A percentile compares a stretch with the other conserved stretches of the same genome.
phyloP scores from a whole-genome alignment of 2,113 vertebrate species.

The Polypterus senegalus region DNA sequence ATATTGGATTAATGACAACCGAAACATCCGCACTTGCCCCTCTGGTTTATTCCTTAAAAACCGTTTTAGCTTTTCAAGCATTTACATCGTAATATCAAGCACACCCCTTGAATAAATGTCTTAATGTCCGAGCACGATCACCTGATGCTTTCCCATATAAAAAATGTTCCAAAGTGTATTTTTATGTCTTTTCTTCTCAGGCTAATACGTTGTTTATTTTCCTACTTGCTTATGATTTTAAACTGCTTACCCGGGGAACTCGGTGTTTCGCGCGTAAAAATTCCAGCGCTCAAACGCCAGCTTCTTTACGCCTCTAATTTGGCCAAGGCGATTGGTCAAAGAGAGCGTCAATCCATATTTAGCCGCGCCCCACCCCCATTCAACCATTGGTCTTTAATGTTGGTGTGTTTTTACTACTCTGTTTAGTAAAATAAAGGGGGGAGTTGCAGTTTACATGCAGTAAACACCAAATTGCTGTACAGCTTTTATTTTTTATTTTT shows the following conservation, averaged over 20 bases:
- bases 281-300: constrained; percentile 52
- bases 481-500: constrained; percentile 36
- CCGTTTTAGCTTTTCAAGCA: no score
- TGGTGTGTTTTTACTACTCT: constrained; percentile 68
- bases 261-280: constrained; percentile 48
- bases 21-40: constrained; percentile 7
- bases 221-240: no score
- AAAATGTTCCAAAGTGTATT: no score
- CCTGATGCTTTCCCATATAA: no score
- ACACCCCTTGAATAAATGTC: no score
- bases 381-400: constrained; percentile 55
- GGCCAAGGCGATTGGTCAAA: constrained; percentile 43
- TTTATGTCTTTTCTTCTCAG: no score
- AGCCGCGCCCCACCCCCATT: constrained; percentile 61
- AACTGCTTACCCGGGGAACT: constrained; percentile 14
- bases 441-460: constrained; percentile 57
- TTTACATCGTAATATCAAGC: no score
- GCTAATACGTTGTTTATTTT: no score
- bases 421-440: constrained; percentile 52
- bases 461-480: constrained; percentile 40
- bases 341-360: constrained; percentile 46
- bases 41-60: no score
- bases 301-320: constrained; percentile 42
- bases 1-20: constrained; percentile 41
- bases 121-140: no score